Evolutionary conservation across 2,113 vertebrate species (phyloP), one percentile per base, ranked within the genome.

Genomic region (Lampris incognitus): DNA sequence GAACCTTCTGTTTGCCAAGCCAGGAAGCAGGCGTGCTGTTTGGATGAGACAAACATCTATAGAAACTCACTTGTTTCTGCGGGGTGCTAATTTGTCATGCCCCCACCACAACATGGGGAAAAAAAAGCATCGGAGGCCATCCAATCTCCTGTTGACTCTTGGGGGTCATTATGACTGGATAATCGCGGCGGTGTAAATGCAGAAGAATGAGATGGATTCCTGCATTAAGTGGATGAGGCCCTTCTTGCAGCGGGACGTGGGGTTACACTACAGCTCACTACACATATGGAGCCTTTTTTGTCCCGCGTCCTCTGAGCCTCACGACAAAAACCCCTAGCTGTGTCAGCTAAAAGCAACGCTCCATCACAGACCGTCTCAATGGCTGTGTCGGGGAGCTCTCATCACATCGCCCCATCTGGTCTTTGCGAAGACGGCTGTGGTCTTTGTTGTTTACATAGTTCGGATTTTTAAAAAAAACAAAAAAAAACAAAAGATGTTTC

Each of bases 41-140:
- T 85, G 76, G 89, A 89, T 90, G 89, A 85, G 87, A 92, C 81
- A 89, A 91, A 92, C 83, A 83, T 84, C 82, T 85, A 87, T 76
- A 82, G 86, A 90, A 86, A 88, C 89, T 78, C 85, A 72, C 83
- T 24, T 48, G 81, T 90, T 88, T 91, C 87, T 68, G 79, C 77
- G 46, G 85, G 90, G 90, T 87, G 91, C 86, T 92, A 92, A 94
- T 94, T 93, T 93, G 92, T 93, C 91, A 93, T 92, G 91, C 90
- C 62, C 24, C 77, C 54, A 57, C 79, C 80, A 86, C 87, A 84
- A 92, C 88, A 88, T 70, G 82, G 70, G 79, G 78, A 78, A 24
- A 24, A 24, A 24, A 24, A 88, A 79, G 76, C 83, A 86, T 88
- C 83, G 58, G 65, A 78, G 66, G 57, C 81, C 46, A 46, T 88